Evolutionary conservation across 1,140 invertebrate genomes (phyloP).

Genomic region (Arion vulgaris): DNA sequence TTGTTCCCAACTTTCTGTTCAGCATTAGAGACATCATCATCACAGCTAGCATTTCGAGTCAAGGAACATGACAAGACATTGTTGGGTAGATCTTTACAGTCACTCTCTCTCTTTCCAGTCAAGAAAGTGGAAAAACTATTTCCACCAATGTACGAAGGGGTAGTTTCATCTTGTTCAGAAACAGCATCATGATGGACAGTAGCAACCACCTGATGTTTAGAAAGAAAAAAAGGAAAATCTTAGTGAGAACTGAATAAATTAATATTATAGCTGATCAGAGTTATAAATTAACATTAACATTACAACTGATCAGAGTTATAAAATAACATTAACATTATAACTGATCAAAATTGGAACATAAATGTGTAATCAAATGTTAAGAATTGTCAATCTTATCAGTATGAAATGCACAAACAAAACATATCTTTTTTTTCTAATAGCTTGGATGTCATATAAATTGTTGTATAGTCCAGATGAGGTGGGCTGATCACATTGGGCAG

Average conservation of each 20-base stretch:
- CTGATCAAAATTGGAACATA: no score
- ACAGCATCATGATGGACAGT: conserved; percentile 34
- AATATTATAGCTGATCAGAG: background rate
- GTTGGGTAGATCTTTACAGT: background rate
- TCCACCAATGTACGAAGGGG: conserved; percentile 11
- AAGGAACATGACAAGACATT: background rate
- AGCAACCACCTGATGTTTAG: conserved; percentile 30
- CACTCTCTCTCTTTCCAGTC: conserved; percentile 27
- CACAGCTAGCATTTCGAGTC: background rate
- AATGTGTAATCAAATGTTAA: no score
- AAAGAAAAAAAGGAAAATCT: background rate
- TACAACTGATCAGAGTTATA: background rate
- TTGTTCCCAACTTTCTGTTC: background rate
- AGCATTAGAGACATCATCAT: background rate
- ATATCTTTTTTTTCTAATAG: no score
- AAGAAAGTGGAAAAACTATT: conserved; percentile 41
- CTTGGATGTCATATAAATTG: no score
- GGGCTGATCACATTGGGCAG: no score
- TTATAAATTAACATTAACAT: background rate
- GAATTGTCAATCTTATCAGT: no score
- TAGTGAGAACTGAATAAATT: no score
- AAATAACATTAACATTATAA: no score
- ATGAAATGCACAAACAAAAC: no score
- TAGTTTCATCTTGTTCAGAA: background rate
- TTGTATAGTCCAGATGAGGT: no score